These are phyloP conservation scores for Drosophila prolongata DNA, from an alignment of 2,888 invertebrate genomes.

Conservation along the genomic window DNA sequence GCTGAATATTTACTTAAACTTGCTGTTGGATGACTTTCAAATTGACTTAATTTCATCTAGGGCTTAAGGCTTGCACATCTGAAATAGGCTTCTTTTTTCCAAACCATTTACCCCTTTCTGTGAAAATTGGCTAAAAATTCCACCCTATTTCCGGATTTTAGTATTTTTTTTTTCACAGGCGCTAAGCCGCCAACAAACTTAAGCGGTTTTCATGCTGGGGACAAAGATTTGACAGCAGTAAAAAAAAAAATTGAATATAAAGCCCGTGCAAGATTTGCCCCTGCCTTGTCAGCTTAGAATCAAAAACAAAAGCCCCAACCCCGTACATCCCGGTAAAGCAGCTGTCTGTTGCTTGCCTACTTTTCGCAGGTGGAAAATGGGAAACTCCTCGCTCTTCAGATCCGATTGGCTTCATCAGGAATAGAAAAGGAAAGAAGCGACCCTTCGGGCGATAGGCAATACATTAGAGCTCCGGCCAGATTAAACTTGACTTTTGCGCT, in stretches of 20 bases:
- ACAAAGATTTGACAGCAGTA: conserved; percentile 53
- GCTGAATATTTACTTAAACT: too few relatives aligned
- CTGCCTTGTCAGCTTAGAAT: conserved; percentile 68
- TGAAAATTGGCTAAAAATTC: conserved; percentile 2
- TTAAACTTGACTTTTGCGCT: conserved; percentile 59
- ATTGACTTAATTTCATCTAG: background rate
- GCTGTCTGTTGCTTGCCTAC: conserved; percentile 74
- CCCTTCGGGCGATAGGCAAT: conserved; percentile 50
- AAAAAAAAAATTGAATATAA: conserved; percentile 1
- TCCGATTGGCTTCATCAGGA: conserved; percentile 76
- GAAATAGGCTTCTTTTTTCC: conserved; percentile 8
- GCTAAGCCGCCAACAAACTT: conserved; percentile 64
- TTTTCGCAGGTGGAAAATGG: conserved; percentile 35
- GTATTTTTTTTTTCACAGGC: conserved; percentile 9
- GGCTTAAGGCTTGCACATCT: background rate
- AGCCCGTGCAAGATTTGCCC: conserved; percentile 22
- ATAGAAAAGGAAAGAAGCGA: conserved; percentile 18
- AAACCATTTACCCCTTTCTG: conserved; percentile 17
- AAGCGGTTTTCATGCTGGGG: conserved; percentile 54
- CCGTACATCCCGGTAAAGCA: conserved; percentile 36
- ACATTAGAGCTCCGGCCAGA: conserved; percentile 57
- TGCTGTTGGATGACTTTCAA: too few relatives aligned
- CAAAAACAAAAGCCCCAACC: conserved; percentile 57
- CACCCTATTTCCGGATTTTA: conserved; percentile 45
- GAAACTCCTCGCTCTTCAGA: conserved; percentile 31